A percentile compares a stretch with the other conserved stretches of the same genome.
Evolutionary conservation across 2,888 invertebrate species (phyloP).

Genomic region (Leptinotarsa tumamoca): DNA sequence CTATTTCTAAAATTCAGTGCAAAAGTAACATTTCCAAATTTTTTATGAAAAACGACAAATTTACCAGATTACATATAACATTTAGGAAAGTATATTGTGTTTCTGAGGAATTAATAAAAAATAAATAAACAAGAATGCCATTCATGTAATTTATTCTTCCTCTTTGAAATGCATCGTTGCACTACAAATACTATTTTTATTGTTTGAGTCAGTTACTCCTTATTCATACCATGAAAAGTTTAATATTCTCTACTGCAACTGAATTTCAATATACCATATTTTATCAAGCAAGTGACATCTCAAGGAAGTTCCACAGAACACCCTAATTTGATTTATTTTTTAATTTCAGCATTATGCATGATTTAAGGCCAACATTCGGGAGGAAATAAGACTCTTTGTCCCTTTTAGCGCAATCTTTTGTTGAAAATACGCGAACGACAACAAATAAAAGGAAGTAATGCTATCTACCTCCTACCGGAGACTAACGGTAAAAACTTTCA

Average conservation of each 20-base stretch:
- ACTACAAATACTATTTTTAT: conserved; percentile 5
- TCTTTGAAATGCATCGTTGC: background rate
- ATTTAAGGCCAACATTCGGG: conserved; percentile 22
- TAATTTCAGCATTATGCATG: conserved; percentile 21
- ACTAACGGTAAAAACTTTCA: conserved; percentile 23
- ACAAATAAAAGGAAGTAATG: conserved; percentile 28
- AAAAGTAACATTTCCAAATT: no score
- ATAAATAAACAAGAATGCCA: background rate
- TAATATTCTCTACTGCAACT: background rate
- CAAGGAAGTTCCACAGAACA: conserved; percentile 19
- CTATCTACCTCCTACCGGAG: conserved; percentile 28
- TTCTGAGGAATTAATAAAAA: background rate
- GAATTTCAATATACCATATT: conserved; percentile 11
- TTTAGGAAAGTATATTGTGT: no score
- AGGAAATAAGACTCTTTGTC: conserved; percentile 26
- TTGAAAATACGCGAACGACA: conserved; percentile 22
- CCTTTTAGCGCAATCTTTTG: conserved; percentile 29
- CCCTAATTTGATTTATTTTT: conserved; percentile 27
- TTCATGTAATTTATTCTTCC: background rate
- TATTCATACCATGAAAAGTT: no score
- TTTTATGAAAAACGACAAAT: no score
- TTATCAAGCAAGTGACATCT: conserved; percentile 11
- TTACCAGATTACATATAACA: no score
- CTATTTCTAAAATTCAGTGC: no score
- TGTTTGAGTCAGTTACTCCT: background rate